Evolutionary conservation across 2,797 vertebrate genomes (phyloP), one percentile per base, ranked within the genome.

Genomic region (Hyperoplus lanceolatus): DNA sequence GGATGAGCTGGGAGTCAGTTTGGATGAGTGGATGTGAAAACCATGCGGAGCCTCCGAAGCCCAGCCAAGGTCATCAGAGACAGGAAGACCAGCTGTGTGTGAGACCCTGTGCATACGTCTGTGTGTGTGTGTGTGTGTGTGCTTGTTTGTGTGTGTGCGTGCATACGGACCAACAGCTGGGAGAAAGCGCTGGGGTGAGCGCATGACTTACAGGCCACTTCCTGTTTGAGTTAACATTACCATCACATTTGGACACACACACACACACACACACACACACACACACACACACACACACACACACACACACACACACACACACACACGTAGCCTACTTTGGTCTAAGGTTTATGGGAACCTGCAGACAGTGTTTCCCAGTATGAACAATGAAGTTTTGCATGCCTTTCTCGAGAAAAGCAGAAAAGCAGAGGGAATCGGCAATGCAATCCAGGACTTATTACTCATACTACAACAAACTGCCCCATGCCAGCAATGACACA

Each of bases 201-300:
- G 61, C 87, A 90, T 92, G 90, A 91, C 84, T 92, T 90, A 94
- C 91, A 89, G 90, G 77, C 88, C 79, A 88, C 92, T 94, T 95
- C 94, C 94, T 95, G 93, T 95, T 95, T 93, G 92, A 90, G 75
- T 93, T 93, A 92, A 86, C 84, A 80, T 91, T 75, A 89, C 83
- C 84, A 82, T 91, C 82, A 54, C 85, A 70, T 79, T 56, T 65
- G 65, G 54, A 62, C 15, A 69, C 75, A 61, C 75, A 69, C 70
- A 80, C 54, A 70, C 74, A 79, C 55, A 79, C 67, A 64, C 58
- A 18, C 13, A 6, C 8, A n/a, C 38, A n/a, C 42, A 2, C 13
- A 29, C 6, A 64, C 58, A 18, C 13, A 6, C 8, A n/a, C 38
- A n/a, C 42, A 2, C 13, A 29, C 6, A 62, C 15, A 69, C 75